phyloP scores from a whole-genome alignment of 2,113 vertebrate species.

The Egretta garzetta region DNA sequence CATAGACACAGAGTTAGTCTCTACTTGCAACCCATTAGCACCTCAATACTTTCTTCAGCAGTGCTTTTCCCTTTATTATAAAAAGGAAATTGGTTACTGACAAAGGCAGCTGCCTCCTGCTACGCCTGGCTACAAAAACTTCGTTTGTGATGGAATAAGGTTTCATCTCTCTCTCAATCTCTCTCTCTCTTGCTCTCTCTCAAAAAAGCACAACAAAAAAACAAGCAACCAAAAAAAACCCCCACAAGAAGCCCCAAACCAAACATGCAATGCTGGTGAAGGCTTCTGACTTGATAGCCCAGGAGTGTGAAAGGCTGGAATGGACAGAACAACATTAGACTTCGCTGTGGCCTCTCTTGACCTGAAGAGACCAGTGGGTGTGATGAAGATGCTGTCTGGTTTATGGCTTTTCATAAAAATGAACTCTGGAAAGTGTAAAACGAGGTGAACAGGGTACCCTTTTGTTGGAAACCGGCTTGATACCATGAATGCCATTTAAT shows the following conservation, averaged over 20 bases:
- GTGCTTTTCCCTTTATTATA: not conserved
- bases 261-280: not conserved
- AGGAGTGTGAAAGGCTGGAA: not conserved
- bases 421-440: not conserved
- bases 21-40: not conserved
- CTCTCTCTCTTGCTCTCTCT: too few relatives aligned
- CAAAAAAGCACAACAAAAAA: too few relatives aligned
- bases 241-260: not conserved
- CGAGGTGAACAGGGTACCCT: not conserved
- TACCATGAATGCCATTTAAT: not conserved
- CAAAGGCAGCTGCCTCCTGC: not conserved
- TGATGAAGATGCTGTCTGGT: not conserved
- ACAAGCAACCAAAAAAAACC: not conserved
- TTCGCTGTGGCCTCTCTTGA: not conserved
- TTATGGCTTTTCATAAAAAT: not conserved
- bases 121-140: not conserved
- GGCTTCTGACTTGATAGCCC: not conserved
- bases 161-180: not conserved
- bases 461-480: not conserved
- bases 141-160: not conserved
- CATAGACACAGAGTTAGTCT: not conserved
- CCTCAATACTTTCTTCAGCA: not conserved
- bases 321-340: not conserved
- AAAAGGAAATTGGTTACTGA: not conserved
- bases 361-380: not conserved